Conservation (phyloP, 2,888 invertebrate genomes). For the Prenolepis imparis region DNA sequence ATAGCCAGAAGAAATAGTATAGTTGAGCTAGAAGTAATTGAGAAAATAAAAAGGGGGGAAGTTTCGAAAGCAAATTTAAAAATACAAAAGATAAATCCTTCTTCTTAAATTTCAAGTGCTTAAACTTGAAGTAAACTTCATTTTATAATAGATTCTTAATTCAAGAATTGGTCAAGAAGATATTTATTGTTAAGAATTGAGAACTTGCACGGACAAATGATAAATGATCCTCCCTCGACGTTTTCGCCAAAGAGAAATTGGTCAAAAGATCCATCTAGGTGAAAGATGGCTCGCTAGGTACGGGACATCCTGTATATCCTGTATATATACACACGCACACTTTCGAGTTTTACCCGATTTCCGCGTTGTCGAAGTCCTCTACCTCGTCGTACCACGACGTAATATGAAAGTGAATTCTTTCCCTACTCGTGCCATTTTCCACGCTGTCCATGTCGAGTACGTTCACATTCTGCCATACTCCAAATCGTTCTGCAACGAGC, state of each 20-base stretch:
- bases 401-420: constrained; percentile 78
- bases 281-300: not conserved
- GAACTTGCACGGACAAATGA: constrained; percentile 3
- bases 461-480: constrained; percentile 86
- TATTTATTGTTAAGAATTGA: constrained; percentile 19
- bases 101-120: not conserved
- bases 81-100: not conserved
- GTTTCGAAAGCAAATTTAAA: not conserved
- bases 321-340: not conserved
- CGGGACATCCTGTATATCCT: constrained; percentile 2
- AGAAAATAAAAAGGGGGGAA: not conserved
- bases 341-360: constrained; percentile 76
- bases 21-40: not conserved
- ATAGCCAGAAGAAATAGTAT: not conserved
- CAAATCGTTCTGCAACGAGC: constrained; percentile 81
- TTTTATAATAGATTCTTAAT: not conserved
- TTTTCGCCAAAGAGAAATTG: constrained; percentile 16
- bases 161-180: constrained; percentile 10
- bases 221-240: not conserved
- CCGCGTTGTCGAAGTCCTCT: constrained; percentile 80
- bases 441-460: constrained; percentile 80
- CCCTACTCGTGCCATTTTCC: constrained; percentile 74
- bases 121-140: constrained; percentile 4
- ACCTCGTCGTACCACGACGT: constrained; percentile 86
- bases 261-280: constrained; percentile 7